phyloP scores from a whole-genome alignment of 2,888 invertebrate species.

The Drosophila vallismaia region DNA sequence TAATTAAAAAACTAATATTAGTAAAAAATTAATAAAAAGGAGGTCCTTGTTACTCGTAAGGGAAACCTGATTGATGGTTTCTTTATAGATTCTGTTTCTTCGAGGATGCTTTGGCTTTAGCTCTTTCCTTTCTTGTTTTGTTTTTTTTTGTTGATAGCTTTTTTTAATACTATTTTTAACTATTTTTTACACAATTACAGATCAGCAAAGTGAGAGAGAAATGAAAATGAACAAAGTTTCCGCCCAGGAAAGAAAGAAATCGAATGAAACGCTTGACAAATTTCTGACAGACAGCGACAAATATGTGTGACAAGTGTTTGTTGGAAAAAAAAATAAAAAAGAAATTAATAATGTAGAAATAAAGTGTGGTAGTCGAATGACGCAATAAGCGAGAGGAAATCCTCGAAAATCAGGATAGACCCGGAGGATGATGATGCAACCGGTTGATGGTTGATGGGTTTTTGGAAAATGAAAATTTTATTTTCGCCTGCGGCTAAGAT shows the following conservation, averaged over 20 bases:
- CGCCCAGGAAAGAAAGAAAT: conserved; percentile 38
- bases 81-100: too few species aligned
- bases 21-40: too few species aligned
- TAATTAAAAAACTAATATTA: too few species aligned
- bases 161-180: neutral
- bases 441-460: neutral
- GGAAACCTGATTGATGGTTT: too few species aligned
- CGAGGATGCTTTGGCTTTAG: too few species aligned
- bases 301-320: conserved; percentile 5
- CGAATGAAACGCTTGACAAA: conserved; percentile 51
- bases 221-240: conserved; percentile 16
- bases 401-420: conserved; percentile 2
- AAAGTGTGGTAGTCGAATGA: neutral
- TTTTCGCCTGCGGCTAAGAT: conserved; percentile 19
- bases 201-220: conserved; percentile 14
- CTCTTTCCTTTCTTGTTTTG: neutral
- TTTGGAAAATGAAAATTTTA: conserved; percentile 1
- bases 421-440: conserved; percentile 17
- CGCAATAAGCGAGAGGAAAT: conserved; percentile 4
- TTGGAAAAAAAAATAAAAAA: neutral
- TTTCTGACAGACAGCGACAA: conserved; percentile 14
- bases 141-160: neutral
- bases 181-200: conserved; percentile 13
- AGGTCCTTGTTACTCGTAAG: too few species aligned
- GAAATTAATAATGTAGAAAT: neutral